Percentiles rank a stretch among this genome's conserved stretches.
These are phyloP conservation scores for Thamnophis elegans DNA, from an alignment of 2,797 vertebrate genomes.

Conservation along the genomic window DNA sequence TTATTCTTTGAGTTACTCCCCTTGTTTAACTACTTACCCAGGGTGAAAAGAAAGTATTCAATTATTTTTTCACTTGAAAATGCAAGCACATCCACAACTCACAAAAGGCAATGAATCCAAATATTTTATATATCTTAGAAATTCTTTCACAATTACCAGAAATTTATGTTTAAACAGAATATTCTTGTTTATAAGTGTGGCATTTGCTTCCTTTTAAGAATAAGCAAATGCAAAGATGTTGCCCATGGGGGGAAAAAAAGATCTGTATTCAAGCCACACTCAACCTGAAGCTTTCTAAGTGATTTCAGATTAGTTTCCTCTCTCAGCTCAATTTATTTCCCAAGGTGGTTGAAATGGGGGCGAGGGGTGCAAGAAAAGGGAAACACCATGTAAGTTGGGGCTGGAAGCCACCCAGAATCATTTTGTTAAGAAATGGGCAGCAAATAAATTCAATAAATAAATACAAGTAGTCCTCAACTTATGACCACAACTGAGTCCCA, in stretches of 20 bases:
- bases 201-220: neutral
- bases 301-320: neutral
- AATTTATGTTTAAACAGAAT: neutral
- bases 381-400: neutral
- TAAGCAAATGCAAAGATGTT: neutral
- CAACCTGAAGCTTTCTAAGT: neutral
- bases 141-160: neutral
- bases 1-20: too few species aligned
- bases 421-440: neutral
- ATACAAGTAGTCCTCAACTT: neutral
- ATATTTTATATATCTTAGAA: neutral
- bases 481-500: too few species aligned
- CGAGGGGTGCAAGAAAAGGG: neutral
- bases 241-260: neutral
- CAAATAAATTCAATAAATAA: neutral
- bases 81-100: neutral
- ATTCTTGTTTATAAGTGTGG: neutral
- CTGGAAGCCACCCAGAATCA: neutral
- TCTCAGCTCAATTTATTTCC: neutral
- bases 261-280: neutral
- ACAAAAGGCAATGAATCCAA: neutral
- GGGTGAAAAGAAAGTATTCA: too few species aligned
- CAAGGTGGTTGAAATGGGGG: neutral
- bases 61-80: too few species aligned
- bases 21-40: too few species aligned